These are phyloP conservation scores for Coregonus ussuriensis DNA, from an alignment of 2,797 vertebrate genomes.

Conservation along the genomic window DNA sequence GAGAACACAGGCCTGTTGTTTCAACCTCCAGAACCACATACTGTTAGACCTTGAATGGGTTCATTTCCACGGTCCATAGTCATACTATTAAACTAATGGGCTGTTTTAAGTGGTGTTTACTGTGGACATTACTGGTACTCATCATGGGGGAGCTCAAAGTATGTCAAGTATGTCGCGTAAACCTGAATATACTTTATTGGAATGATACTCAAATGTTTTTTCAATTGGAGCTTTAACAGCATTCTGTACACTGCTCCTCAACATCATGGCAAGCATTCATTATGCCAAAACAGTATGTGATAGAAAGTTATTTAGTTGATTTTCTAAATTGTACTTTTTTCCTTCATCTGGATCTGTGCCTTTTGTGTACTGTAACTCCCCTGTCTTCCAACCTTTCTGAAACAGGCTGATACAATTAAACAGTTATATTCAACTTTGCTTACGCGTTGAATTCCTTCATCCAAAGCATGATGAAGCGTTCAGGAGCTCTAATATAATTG, in stretches of 20 bases:
- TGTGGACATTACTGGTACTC: neutral
- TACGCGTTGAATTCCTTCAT: slow-evolving; percentile 72
- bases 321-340: neutral
- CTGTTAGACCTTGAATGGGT: neutral
- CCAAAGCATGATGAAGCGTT: slow-evolving; percentile 69
- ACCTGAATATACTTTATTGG: neutral
- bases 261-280: neutral
- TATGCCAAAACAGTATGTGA: neutral
- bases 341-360: slow-evolving; percentile 22
- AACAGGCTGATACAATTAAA: slow-evolving; percentile 79
- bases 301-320: no score
- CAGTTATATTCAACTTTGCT: slow-evolving; percentile 72
- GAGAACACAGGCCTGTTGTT: slow-evolving; percentile 68
- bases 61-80: neutral
- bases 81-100: neutral
- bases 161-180: neutral
- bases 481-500: slow-evolving; percentile 76
- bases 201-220: neutral
- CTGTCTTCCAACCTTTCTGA: slow-evolving; percentile 27
- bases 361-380: neutral
- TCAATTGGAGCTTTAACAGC: neutral
- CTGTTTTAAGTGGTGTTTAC: neutral
- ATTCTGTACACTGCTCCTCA: neutral
- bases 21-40: slow-evolving; percentile 51
- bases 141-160: neutral